phyloP scores from a whole-genome alignment of 2,888 invertebrate species.

The Heliconius hortense region DNA sequence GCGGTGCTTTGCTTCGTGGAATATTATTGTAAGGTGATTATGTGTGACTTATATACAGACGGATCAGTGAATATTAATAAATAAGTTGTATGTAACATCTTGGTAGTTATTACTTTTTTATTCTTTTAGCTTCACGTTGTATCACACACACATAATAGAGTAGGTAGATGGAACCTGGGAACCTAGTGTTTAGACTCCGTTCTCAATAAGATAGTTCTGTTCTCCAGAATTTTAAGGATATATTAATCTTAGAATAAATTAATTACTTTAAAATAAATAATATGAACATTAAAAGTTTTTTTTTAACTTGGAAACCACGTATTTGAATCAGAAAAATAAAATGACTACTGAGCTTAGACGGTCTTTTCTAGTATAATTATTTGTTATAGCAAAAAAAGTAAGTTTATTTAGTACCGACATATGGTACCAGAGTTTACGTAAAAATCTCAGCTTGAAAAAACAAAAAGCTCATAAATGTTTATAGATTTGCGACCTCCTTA shows the following conservation, averaged over 20 bases:
- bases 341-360: neutral
- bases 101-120: neutral
- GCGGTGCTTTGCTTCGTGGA: constrained; percentile 23
- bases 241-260: too few species aligned
- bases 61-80: constrained; percentile 19
- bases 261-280: too few species aligned
- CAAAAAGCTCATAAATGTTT: constrained; percentile 50
- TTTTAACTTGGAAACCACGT: neutral
- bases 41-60: constrained; percentile 11
- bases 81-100: constrained; percentile 7
- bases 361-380: neutral
- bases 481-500: constrained; percentile 47
- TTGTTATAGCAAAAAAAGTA: constrained; percentile 20
- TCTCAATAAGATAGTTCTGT: too few species aligned
- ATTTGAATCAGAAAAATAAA: neutral
- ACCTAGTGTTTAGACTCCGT: too few species aligned
- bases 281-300: neutral
- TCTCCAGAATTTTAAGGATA: too few species aligned
- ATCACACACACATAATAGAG: too few species aligned
- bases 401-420: constrained; percentile 31
- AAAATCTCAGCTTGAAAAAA: constrained; percentile 44
- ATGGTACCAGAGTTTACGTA: constrained; percentile 38
- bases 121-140: neutral
- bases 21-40: constrained; percentile 23
- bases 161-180: too few species aligned